Evolutionary conservation across 1,140 invertebrate species (phyloP).

Genomic region (Pseudoatta argentina): DNA sequence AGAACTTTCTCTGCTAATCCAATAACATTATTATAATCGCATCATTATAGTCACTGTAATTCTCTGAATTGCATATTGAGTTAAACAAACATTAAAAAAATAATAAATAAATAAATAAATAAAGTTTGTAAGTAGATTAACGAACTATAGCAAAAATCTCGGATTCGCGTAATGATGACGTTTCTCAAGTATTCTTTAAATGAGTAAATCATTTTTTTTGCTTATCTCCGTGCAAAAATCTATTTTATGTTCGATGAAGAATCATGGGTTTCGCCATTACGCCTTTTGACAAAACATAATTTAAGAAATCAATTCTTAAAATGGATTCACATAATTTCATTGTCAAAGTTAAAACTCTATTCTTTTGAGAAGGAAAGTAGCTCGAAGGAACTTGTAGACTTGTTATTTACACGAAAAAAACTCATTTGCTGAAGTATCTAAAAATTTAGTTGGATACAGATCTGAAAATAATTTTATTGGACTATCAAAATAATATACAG

Average conservation of each 20-base stretch:
- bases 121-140: slow-evolving; percentile 21
- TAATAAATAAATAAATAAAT: background rate
- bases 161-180: background rate
- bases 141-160: slow-evolving; percentile 43
- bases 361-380: background rate
- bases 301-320: slow-evolving; percentile 1
- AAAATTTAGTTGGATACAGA: too few species aligned
- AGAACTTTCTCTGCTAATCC: slow-evolving; percentile 69
- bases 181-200: background rate
- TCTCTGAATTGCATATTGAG: background rate
- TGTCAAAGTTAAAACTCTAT: background rate
- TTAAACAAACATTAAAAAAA: background rate
- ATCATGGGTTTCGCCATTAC: background rate
- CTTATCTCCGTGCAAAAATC: background rate
- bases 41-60: slow-evolving; percentile 42
- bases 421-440: too few species aligned
- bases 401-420: background rate
- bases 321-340: background rate
- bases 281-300: background rate
- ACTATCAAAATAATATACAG: too few species aligned
- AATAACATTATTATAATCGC: slow-evolving; percentile 35
- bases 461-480: too few species aligned
- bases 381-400: background rate
- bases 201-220: background rate
- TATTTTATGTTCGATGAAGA: background rate